A percentile compares a stretch with the other conserved stretches of the same genome.
phyloP scores from a whole-genome alignment of 2,113 vertebrate species.

The Zosterops japonicus region DNA sequence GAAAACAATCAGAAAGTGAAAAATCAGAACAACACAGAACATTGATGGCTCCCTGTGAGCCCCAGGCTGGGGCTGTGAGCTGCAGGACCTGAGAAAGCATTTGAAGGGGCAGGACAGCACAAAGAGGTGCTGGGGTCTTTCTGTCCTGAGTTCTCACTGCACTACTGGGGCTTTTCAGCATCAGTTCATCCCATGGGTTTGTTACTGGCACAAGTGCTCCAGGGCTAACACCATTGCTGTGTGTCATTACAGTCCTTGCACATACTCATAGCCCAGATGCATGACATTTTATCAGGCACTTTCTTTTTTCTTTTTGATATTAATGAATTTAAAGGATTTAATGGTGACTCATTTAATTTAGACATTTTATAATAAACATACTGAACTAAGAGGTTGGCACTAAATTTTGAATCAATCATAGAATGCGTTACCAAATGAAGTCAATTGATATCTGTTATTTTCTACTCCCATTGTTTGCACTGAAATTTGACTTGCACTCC shows the following conservation, averaged over 20 bases:
- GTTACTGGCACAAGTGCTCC: neutral
- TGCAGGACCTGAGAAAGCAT: accelerated
- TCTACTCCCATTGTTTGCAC: neutral
- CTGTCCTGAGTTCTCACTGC: neutral
- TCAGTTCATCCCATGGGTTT: neutral
- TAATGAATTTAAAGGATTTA: neutral
- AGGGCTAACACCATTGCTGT: accelerated
- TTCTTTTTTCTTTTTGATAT: neutral
- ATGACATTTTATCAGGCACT: neutral
- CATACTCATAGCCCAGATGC: neutral
- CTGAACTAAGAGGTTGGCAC: neutral
- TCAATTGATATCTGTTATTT: neutral
- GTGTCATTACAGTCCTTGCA: neutral
- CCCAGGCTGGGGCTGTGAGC: neutral
- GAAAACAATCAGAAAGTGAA: too few relatives aligned
- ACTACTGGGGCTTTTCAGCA: neutral
- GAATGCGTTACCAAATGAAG: neutral
- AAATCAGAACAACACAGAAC: neutral
- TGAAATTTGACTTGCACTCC: neutral
- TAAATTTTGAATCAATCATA: neutral
- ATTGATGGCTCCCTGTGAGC: neutral
- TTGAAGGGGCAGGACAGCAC: neutral
- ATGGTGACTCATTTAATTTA: neutral
- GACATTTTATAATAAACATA: neutral
- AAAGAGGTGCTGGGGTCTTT: neutral